Conservation (phyloP, 2,113 vertebrate genomes). For the Pundamilia nyererei region DNA sequence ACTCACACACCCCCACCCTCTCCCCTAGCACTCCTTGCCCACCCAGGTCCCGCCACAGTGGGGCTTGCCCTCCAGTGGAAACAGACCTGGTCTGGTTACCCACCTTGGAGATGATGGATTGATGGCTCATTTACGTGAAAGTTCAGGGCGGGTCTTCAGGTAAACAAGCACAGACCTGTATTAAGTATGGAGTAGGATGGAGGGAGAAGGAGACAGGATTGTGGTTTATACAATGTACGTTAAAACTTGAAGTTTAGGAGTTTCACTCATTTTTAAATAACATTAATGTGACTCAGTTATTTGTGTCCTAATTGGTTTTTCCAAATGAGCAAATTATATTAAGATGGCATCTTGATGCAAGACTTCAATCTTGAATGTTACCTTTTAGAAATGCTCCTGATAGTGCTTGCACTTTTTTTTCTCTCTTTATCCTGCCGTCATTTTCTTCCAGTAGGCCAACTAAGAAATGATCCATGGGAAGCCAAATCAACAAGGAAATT, state of each 20-base stretch:
- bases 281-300: conserved; percentile 27
- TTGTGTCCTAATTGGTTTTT: conserved; percentile 35
- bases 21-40: not conserved
- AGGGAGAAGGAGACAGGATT: conserved; percentile 14
- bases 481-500: conserved; percentile 61
- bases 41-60: conserved; percentile 25
- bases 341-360: conserved; percentile 37
- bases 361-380: conserved; percentile 13
- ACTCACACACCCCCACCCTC: not conserved
- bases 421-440: conserved; percentile 4
- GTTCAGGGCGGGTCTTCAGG: conserved; percentile 38
- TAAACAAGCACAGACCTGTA: conserved; percentile 59
- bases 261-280: conserved; percentile 26
- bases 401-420: conserved; percentile 5
- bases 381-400: conserved; percentile 38
- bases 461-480: conserved; percentile 52
- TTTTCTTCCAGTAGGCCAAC: conserved; percentile 19
- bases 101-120: conserved; percentile 68
- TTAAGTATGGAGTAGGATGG: conserved; percentile 35
- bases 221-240: conserved; percentile 15
- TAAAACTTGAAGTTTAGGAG: conserved; percentile 10
- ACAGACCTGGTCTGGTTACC: conserved; percentile 58
- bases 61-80: conserved; percentile 36
- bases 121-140: conserved; percentile 58
- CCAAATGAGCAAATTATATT: conserved; percentile 31